phyloP scores from a whole-genome alignment of 2,113 vertebrate genomes.

The Prolemur simus region DNA sequence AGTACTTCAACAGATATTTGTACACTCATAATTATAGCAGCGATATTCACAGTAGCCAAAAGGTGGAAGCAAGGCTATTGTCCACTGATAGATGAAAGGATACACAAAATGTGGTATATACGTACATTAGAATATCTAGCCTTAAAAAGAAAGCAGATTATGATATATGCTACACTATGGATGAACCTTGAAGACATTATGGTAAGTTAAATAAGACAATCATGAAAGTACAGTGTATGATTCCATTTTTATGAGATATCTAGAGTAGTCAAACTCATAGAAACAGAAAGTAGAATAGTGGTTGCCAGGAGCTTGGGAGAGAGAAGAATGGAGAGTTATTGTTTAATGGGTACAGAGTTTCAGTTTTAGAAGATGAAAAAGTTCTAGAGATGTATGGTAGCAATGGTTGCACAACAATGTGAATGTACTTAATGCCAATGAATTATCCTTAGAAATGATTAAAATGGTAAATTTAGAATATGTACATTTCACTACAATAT shows the following conservation, averaged over 20 bases:
- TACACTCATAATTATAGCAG: too few species aligned
- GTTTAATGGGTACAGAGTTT: background rate
- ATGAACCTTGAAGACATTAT: background rate
- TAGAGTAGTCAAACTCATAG: background rate
- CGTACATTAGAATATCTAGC: background rate
- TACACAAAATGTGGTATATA: background rate
- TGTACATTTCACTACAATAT: background rate
- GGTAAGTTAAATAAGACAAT: background rate
- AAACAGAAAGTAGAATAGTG: background rate
- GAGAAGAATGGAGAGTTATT: background rate
- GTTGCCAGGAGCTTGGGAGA: background rate
- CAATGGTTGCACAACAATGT: background rate
- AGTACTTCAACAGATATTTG: too few species aligned
- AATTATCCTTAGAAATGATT: constrained; percentile 6
- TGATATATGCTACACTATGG: background rate
- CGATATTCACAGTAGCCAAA: too few species aligned
- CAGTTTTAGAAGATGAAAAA: background rate
- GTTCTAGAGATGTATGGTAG: background rate
- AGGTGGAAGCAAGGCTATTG: too few species aligned
- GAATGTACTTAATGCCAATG: background rate
- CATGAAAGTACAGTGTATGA: background rate
- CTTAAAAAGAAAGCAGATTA: background rate
- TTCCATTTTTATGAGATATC: background rate
- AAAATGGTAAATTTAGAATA: background rate
- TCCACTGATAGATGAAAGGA: background rate